These are phyloP conservation scores for Hypanus sabinus DNA, from an alignment of 2,113 vertebrate genomes.

Conservation along the genomic window DNA sequence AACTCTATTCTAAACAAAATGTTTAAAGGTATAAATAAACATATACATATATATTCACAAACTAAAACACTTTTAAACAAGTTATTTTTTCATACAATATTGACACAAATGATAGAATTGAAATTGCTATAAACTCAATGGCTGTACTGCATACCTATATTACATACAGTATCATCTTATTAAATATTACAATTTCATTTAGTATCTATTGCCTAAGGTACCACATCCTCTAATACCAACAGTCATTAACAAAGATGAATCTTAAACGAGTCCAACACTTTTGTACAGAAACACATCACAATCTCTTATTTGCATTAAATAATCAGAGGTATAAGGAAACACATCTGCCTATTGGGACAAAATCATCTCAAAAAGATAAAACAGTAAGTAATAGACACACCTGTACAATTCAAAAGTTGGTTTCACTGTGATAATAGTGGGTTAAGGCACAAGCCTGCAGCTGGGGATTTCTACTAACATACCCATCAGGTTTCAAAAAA, in stretches of 20 bases:
- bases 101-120: slow-evolving; percentile 18
- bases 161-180: neutral
- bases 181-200: slow-evolving; percentile 24
- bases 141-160: neutral
- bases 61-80: slow-evolving; percentile 24
- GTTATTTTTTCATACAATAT: slow-evolving; percentile 12
- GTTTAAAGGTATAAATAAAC: slow-evolving; percentile 25
- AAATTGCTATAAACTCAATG: slow-evolving; percentile 11
- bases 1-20: slow-evolving; percentile 1
- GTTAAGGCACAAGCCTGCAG: slow-evolving; percentile 35
- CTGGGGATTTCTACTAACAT: neutral
- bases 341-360: neutral
- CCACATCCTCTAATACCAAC: slow-evolving; percentile 29
- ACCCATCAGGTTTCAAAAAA: neutral
- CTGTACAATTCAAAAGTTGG: slow-evolving; percentile 26
- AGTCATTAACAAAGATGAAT: slow-evolving; percentile 22
- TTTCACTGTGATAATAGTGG: slow-evolving; percentile 27
- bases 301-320: slow-evolving; percentile 35
- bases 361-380: slow-evolving; percentile 1
- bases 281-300: slow-evolving; percentile 36
- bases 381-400: slow-evolving; percentile 6
- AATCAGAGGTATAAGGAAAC: slow-evolving; percentile 35
- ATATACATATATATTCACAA: slow-evolving; percentile 10
- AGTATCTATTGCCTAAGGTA: slow-evolving; percentile 33
- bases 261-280: slow-evolving; percentile 33